Conservation (phyloP, 1,140 invertebrate genomes). For the Venustaconcha ellipsiformis region DNA sequence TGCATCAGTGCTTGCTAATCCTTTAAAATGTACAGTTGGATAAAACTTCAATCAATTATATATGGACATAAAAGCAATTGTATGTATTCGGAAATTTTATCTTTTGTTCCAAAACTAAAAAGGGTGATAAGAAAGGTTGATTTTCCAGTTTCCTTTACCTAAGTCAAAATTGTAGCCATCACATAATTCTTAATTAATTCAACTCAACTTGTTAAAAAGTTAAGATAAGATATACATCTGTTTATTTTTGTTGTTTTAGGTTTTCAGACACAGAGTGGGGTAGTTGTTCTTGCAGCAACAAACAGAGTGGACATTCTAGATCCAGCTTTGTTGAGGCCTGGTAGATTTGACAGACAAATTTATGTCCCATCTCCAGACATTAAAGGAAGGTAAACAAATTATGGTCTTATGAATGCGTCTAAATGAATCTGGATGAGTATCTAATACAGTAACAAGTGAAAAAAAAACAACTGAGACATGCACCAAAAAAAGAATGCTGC, state of each 20-base stretch:
- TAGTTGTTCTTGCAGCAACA: conserved; percentile 98
- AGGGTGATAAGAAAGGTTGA: too few species aligned
- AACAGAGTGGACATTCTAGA: conserved; percentile 98
- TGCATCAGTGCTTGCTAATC: too few species aligned
- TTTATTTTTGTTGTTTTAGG: conserved; percentile 71
- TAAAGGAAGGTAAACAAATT: conserved; percentile 77
- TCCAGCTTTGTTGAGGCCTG: conserved; percentile 94
- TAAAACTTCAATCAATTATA: too few species aligned
- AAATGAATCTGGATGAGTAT: neutral
- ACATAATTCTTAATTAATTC: too few species aligned
- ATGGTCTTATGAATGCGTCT: neutral
- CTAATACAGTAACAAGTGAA: neutral
- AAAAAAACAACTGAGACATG: neutral
- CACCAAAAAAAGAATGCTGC: too few species aligned
- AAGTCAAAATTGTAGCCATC: too few species aligned
- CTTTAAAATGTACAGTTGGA: too few species aligned
- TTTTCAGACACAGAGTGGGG: conserved; percentile 95
- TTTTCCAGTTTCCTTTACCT: too few species aligned
- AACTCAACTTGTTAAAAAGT: too few species aligned
- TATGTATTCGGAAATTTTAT: too few species aligned
- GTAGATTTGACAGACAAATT: conserved; percentile 98
- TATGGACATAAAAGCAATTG: too few species aligned
- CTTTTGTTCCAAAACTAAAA: too few species aligned
- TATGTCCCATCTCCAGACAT: conserved; percentile 99
- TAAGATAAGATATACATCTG: neutral